Base-by-base conservation (phyloP, 1,140 invertebrate genomes). In the Tetragonula clypearis region DNA sequence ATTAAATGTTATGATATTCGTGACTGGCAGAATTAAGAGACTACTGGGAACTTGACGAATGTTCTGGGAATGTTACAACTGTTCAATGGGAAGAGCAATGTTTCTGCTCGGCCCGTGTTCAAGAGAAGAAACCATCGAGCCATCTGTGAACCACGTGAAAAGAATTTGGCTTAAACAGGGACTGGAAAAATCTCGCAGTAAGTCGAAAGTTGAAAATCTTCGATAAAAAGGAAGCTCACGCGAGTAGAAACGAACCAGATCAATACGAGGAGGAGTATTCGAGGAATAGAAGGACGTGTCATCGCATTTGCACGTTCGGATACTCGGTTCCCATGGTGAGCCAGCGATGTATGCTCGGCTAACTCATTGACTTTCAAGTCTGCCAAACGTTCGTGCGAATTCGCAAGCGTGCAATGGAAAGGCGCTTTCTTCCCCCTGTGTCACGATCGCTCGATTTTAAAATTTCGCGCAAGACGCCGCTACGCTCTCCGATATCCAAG, bases 301-400 rank as follows among this genome's bases (percentile, higher is more conserved):
- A 2, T 8, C 8, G 3, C 11, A 41, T 69, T 69, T 72, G 41
- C 14, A 72, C 8, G 69, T 21, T 72, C 12, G 8, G 30, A 49
- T 66, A 23, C 11, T 26, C 19, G 35, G 69, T 73, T 81, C 69
- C 56, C 69, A 73, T 73, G 56, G 35, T 35, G 30, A 30, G 55
- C 56, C 73, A 30, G 79, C 19, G 79, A 81, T 73, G 73, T 73
- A 56, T 62, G 79, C 79, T 73, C 23, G 69, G 41, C 55, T 73
- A 49, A 73, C 68, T 81, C 79, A 73, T 81, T 81, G 79, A 81
- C 30, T 81, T 81, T 81, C 79, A 81, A 81, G 62, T 30, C 53
- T 6, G 55, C 69, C 79, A 71, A 72, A 80, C 23, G 69, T 60
- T 60, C 60, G 49, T 55, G 79, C 79, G 79, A 62, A 81, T 81